Conservation (phyloP, 1,140 invertebrate genomes). For the Drosophila erecta region DNA sequence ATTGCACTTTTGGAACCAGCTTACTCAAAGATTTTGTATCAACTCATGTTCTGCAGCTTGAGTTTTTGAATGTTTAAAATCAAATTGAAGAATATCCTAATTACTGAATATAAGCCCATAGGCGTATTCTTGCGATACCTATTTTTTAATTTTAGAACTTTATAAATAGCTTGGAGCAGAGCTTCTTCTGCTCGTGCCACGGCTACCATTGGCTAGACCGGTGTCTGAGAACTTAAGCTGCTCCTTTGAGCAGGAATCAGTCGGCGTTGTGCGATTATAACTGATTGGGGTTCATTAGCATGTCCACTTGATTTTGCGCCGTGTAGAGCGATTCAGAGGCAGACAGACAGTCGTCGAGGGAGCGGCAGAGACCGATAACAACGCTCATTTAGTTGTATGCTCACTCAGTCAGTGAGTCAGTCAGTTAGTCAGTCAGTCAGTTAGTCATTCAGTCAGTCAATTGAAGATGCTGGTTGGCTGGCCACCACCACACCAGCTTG, state of each 20-base stretch:
- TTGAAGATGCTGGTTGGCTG: slow-evolving; percentile 77
- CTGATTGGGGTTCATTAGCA: slow-evolving; percentile 27
- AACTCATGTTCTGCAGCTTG: too few relatives aligned
- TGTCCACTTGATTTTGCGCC: slow-evolving; percentile 28
- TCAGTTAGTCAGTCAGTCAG: slow-evolving; percentile 48
- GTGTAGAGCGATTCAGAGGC: slow-evolving; percentile 21
- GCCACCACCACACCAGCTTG: slow-evolving; percentile 29
- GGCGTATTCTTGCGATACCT: too few relatives aligned
- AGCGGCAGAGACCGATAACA: slow-evolving; percentile 67
- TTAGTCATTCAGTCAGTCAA: slow-evolving; percentile 53
- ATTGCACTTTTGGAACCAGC: too few relatives aligned
- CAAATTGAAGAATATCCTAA: too few relatives aligned
- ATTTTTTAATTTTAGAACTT: background rate
- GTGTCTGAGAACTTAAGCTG: background rate
- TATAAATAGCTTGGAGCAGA: background rate
- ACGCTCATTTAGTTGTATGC: slow-evolving; percentile 75
- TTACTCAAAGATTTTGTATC: too few relatives aligned
- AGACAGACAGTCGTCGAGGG: slow-evolving; percentile 46
- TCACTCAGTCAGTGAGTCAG: slow-evolving; percentile 49
- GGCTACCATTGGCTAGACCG: background rate
- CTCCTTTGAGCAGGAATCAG: background rate
- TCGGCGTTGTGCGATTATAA: slow-evolving; percentile 12
- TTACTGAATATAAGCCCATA: too few relatives aligned
- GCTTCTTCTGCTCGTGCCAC: too few relatives aligned
- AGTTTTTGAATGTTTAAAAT: too few relatives aligned